A percentile compares a stretch with the other conserved stretches of the same genome.
These are phyloP conservation scores for Drosophila sturtevanti DNA, from an alignment of 1,140 invertebrate genomes.

Conservation along the genomic window DNA sequence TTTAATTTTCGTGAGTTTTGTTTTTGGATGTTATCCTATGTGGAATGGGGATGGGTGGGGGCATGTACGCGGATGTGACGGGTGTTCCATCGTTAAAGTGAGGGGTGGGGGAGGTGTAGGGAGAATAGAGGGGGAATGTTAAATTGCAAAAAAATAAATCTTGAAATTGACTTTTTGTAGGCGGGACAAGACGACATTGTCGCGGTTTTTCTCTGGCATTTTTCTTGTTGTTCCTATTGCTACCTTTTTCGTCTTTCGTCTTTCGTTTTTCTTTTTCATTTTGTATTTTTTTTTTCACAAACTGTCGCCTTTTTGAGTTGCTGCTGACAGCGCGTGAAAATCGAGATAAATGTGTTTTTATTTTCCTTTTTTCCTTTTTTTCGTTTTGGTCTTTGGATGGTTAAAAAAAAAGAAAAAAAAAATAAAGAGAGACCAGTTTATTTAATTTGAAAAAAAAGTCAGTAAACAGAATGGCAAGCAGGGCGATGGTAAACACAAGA, in stretches of 20 bases:
- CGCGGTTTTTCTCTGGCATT: slow-evolving; percentile 31
- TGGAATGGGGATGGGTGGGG: not conserved
- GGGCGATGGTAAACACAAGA: not conserved
- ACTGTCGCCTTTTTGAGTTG: slow-evolving; percentile 80
- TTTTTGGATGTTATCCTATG: not conserved
- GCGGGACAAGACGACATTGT: slow-evolving; percentile 17
- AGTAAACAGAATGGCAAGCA: not conserved
- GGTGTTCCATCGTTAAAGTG: not conserved
- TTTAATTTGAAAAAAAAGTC: slow-evolving; percentile 54
- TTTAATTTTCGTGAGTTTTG: slow-evolving; percentile 9
- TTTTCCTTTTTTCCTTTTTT: slow-evolving; percentile 27
- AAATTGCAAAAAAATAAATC: slow-evolving; percentile 73
- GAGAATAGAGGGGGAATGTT: slow-evolving; percentile 70
- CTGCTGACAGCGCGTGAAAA: slow-evolving; percentile 78
- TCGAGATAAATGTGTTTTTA: slow-evolving; percentile 76
- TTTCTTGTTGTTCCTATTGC: slow-evolving; percentile 22
- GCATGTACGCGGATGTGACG: not conserved
- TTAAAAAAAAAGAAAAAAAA: slow-evolving; percentile 35
- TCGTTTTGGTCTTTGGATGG: slow-evolving; percentile 22
- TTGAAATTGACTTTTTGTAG: slow-evolving; percentile 72
- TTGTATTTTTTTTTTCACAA: slow-evolving; percentile 59
- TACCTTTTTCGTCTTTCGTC: not conserved
- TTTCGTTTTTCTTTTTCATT: slow-evolving; percentile 12
- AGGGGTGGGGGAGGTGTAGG: slow-evolving; percentile 30
- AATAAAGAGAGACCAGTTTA: slow-evolving; percentile 51